Base-by-base conservation (phyloP, 2,888 invertebrate species). In the Oscheius sp. region DNA sequence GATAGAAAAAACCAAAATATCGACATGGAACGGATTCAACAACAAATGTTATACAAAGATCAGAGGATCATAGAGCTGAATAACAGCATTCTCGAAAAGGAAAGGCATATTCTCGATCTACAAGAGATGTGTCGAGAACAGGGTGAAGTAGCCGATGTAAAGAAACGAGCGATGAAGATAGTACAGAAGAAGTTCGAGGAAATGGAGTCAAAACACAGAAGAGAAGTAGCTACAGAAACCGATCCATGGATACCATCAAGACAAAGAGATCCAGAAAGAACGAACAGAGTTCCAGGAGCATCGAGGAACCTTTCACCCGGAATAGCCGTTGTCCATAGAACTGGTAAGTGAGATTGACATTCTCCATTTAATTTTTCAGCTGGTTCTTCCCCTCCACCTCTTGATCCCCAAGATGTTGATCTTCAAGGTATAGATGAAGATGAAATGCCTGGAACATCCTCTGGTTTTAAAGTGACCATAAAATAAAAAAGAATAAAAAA, bases 101-200 rank as follows among this genome's bases (percentile, higher is more conserved):
- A 93, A 87, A 90, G 91, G 8, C 90, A 90, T 71, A 90, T 94
- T 54, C 87, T 94, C 74, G 94, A 94, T 86, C 88, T 89, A 5
- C 92, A 93, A 87, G 84, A 84, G 57, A 66, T 74, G 67, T 78
- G 75, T 54, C 76, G 79, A 26, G 82, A 81, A 50, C 81, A 85
- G 56, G 78, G 78, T 30, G 82, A 83, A 70, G 82, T 84, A 38
- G 84, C 83, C 1, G 68, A 70, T 20, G 78, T 80, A n/a, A 84
- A 84, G 67, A 77, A 70, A 24, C 74, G 80, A 50, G 84, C 84
- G 5, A 80, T 85, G 70, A 70, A 77, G 51, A 78, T 84, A 38
- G 80, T 84, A 0, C 81, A 81, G 50, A 72, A 75, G 57, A 77
- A 75, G 66, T 74, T 80, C 47, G 75, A 76, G 38, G 67, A 77